Percentiles rank a stretch among this genome's conserved stretches.
Conservation (phyloP, 1,140 invertebrate species). For the Megalopta genalis region DNA sequence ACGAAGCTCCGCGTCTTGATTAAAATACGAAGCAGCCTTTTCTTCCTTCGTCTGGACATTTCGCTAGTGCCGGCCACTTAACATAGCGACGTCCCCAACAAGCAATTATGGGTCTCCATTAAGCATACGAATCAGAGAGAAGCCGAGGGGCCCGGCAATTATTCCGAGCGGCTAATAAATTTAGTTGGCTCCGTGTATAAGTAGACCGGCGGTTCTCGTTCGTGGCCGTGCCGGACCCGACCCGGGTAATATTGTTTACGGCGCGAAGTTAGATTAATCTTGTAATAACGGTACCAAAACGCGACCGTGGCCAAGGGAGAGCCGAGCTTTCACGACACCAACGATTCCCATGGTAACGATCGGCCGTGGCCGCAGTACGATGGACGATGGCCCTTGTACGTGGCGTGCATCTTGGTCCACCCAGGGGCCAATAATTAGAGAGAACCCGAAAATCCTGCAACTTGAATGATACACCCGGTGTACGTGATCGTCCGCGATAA, state of each 20-base stretch:
- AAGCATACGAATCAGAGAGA: conserved; percentile 24
- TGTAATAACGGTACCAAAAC: conserved; percentile 59
- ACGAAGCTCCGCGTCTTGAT: conserved; percentile 2
- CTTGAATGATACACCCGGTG: conserved; percentile 29
- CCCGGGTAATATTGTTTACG: conserved; percentile 61
- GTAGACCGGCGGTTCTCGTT: neutral
- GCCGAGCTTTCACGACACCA: conserved; percentile 32
- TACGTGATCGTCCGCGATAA: conserved; percentile 30
- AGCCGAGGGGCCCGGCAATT: conserved; percentile 25
- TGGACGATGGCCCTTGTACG: neutral
- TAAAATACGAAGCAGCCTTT: neutral
- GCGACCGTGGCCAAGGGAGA: conserved; percentile 30
- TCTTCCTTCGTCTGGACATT: neutral
- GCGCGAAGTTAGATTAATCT: conserved; percentile 62
- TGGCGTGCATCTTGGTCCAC: conserved; percentile 25
- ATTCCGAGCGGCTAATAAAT: conserved; percentile 54
- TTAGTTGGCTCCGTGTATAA: conserved; percentile 1
- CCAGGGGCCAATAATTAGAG: conserved; percentile 43
- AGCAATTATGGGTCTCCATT: conserved; percentile 25
- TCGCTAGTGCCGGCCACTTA: neutral
- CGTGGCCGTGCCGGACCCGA: neutral
- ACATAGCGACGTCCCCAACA: conserved; percentile 3
- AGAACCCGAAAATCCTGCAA: conserved; percentile 22
- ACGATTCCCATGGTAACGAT: conserved; percentile 53
- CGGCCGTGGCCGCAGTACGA: conserved; percentile 7